Conservation (phyloP, 2,797 vertebrate genomes). For the Syncerus caffer region DNA sequence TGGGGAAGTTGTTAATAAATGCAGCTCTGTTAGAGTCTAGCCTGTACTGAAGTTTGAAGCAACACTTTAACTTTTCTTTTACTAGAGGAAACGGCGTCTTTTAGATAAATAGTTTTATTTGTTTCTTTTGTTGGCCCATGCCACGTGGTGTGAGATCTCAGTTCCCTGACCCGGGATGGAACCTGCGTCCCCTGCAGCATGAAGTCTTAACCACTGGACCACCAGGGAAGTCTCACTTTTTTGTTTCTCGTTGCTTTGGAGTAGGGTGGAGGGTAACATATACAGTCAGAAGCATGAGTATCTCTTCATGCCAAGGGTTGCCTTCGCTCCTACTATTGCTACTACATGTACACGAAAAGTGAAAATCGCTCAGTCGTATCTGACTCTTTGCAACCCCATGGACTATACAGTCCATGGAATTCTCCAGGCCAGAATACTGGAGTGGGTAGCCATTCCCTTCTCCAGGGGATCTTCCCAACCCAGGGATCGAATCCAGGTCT, state of each 20-base stretch:
- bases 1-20: not conserved
- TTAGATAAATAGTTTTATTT: not conserved
- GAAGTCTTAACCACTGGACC: not conserved
- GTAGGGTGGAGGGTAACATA: fast-evolving
- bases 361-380: not conserved
- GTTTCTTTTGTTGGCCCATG: not conserved
- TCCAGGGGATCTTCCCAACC: not conserved
- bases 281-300: not conserved
- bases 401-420: not conserved
- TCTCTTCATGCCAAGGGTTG: not conserved
- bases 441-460: not conserved
- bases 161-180: not conserved
- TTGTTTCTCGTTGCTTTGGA: not conserved
- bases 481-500: not conserved
- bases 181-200: fast-evolving
- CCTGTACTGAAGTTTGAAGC: not conserved
- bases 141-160: not conserved
- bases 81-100: not conserved
- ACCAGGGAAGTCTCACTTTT: not conserved
- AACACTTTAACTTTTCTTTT: not conserved
- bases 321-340: not conserved
- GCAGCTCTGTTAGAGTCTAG: not conserved
- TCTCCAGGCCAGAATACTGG: not conserved
- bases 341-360: not conserved
- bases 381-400: not conserved